These are phyloP conservation scores for Riptortus pedestris DNA, from an alignment of 1,140 invertebrate genomes.

Conservation along the genomic window DNA sequence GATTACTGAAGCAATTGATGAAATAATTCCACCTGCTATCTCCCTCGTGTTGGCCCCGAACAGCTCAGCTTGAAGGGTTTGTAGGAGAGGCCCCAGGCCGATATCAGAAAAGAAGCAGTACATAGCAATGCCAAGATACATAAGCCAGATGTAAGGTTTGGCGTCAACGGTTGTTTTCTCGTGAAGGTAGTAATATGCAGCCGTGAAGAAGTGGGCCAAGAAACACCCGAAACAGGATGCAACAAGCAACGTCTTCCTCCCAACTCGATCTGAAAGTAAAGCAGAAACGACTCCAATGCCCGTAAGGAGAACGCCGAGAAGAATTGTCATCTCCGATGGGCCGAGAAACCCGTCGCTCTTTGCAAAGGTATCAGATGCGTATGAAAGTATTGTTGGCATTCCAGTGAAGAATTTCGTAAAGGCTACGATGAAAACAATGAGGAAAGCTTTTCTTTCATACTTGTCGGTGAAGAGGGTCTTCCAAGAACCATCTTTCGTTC, in stretches of 20 bases:
- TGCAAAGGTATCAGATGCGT: slow-evolving; percentile 18
- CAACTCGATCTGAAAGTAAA: slow-evolving; percentile 11
- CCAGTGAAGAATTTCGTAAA: slow-evolving; percentile 3
- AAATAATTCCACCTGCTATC: slow-evolving; percentile 35
- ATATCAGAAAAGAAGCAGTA: slow-evolving; percentile 38
- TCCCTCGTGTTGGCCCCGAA: slow-evolving; percentile 41
- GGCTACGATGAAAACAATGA: slow-evolving; percentile 1
- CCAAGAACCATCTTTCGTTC: slow-evolving; percentile 6
- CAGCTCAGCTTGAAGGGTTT: slow-evolving; percentile 40
- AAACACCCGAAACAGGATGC: slow-evolving; percentile 13
- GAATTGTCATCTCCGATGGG: neutral
- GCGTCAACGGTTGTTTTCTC: neutral
- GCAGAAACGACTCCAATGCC: neutral
- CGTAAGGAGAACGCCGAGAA: neutral
- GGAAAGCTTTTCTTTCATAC: neutral
- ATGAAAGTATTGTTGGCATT: neutral
- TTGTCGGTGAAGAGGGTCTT: neutral
- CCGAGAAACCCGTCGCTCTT: neutral
- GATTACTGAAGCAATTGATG: slow-evolving; percentile 37
- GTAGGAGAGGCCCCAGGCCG: slow-evolving; percentile 38
- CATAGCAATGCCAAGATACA: slow-evolving; percentile 35
- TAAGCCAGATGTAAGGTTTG: slow-evolving; percentile 32
- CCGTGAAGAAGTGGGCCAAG: neutral
- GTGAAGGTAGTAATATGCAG: slow-evolving; percentile 11
- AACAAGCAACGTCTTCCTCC: slow-evolving; percentile 12